Conservation (phyloP, 1,140 invertebrate species). For the Papilio xuthus region DNA sequence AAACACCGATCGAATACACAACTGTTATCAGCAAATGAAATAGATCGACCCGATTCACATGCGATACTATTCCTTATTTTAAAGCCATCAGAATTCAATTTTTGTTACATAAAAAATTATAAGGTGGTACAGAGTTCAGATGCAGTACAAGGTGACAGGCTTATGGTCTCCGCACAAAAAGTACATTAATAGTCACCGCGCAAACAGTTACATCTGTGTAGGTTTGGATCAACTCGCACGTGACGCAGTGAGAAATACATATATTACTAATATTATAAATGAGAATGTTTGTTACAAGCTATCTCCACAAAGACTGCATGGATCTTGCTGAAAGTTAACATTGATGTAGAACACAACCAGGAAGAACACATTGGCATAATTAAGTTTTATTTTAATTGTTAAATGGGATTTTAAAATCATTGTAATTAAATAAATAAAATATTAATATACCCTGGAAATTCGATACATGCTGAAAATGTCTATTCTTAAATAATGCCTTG, state of each 20-base stretch:
- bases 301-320: too few species aligned
- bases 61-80: background rate
- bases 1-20: background rate
- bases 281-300: too few species aligned
- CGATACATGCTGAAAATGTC: too few species aligned
- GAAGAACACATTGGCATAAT: too few species aligned
- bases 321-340: too few species aligned
- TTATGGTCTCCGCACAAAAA: background rate
- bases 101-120: background rate
- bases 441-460: too few species aligned
- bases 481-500: too few species aligned
- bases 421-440: too few species aligned
- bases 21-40: conserved; percentile 15
- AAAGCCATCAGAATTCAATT: background rate
- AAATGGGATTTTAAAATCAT: too few species aligned
- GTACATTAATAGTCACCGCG: conserved; percentile 13
- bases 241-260: background rate
- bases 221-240: conserved; percentile 3
- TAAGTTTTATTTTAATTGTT: too few species aligned
- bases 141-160: conserved; percentile 36
- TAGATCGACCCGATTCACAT: background rate
- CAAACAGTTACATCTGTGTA: conserved; percentile 25
- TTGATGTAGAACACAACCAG: too few species aligned
- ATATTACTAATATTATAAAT: too few species aligned
- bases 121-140: conserved; percentile 26